Evolutionary conservation across 2,888 invertebrate genomes (phyloP).

Genomic region (Pterostichus madidus): DNA sequence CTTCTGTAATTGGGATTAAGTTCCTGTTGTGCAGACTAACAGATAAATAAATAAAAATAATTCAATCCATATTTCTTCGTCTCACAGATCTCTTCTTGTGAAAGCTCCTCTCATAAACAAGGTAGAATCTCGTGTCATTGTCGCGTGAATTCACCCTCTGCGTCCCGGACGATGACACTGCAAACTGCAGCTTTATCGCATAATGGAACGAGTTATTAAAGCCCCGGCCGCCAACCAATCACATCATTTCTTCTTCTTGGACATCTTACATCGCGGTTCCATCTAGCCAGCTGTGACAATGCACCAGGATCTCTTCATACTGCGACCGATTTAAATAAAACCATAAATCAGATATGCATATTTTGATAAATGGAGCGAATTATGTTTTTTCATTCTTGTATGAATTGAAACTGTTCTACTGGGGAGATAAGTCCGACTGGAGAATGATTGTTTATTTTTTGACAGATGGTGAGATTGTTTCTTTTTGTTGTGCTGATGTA

Average conservation of each 20-base stretch:
- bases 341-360: constrained; percentile 53
- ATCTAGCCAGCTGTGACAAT: constrained; percentile 49
- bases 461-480: constrained; percentile 25
- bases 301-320: constrained; percentile 42
- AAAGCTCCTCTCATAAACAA: too few species aligned
- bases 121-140: too few species aligned
- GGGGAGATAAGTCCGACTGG: constrained; percentile 26
- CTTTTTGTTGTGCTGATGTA: constrained; percentile 36
- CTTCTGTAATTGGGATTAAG: too few species aligned
- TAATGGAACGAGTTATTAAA: constrained; percentile 51
- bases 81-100: too few species aligned
- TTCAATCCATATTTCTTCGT: too few species aligned
- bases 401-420: constrained; percentile 47
- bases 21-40: too few species aligned
- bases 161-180: constrained; percentile 19
- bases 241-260: background rate
- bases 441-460: constrained; percentile 43
- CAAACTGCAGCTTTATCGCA: constrained; percentile 51
- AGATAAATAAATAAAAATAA: too few species aligned
- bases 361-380: constrained; percentile 62
- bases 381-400: constrained; percentile 57
- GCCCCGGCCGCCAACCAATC: constrained; percentile 8
- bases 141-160: too few species aligned
- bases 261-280: background rate
- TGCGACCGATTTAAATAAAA: constrained; percentile 49